phyloP scores from a whole-genome alignment of 2,113 vertebrate species.

The Pluvialis apricaria region DNA sequence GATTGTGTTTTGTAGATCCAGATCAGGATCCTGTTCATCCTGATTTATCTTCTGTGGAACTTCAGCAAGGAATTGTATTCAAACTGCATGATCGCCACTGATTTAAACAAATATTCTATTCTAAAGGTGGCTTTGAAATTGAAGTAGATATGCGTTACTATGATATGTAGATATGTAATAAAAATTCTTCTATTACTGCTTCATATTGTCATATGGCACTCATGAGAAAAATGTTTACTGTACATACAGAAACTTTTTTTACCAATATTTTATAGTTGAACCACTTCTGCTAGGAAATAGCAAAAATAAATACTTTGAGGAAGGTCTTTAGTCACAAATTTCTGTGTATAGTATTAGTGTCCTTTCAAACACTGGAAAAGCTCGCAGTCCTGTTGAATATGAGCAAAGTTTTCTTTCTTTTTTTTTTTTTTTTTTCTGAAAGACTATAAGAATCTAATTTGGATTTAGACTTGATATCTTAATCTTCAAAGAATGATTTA shows the following conservation, averaged over 20 bases:
- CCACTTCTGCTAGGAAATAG: not conserved
- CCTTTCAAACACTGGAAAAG: not conserved
- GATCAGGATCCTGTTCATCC: not conserved
- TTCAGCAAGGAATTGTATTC: not conserved
- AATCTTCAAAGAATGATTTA: not conserved
- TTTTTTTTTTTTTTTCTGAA: not conserved
- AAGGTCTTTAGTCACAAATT: not conserved
- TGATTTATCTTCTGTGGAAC: not conserved
- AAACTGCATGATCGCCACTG: not conserved
- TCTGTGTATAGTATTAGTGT: not conserved
- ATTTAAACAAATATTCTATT: not conserved
- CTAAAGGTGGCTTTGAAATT: not conserved
- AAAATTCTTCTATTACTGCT: not conserved
- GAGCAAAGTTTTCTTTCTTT: not conserved
- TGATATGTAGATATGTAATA: no score
- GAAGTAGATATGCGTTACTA: not conserved
- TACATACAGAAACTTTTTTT: slow-evolving; percentile 2
- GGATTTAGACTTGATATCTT: not conserved
- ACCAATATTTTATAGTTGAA: not conserved
- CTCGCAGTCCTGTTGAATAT: not conserved
- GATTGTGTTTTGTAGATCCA: not conserved
- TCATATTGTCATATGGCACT: not conserved
- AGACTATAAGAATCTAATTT: not conserved
- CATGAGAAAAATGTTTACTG: not conserved
- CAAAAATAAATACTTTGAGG: not conserved